Evolutionary conservation across 2,888 invertebrate genomes (phyloP).

Genomic region (Bombyx huttoni): DNA sequence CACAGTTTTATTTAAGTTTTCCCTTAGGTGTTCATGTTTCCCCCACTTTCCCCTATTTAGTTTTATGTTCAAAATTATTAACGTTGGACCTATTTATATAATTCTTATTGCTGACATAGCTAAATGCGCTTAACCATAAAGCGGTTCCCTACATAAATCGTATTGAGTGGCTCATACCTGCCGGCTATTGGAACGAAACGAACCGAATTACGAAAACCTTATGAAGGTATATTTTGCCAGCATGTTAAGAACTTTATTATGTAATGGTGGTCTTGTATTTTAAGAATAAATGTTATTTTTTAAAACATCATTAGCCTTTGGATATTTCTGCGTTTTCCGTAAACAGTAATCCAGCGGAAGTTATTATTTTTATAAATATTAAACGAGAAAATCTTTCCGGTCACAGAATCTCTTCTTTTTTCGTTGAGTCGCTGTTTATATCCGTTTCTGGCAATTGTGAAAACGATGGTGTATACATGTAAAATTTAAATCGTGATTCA

Average conservation of each 20-base stretch:
- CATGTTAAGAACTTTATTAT: neutral
- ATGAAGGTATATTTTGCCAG: constrained; percentile 10
- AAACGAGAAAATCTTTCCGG: neutral
- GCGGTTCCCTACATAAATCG: neutral
- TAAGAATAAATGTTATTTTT: no score
- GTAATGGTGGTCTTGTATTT: no score
- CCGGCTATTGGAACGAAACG: neutral
- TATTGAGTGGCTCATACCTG: neutral
- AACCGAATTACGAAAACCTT: neutral
- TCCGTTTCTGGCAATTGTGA: neutral
- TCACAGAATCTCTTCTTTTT: neutral
- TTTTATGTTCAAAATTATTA: no score
- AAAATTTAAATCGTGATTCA: neutral
- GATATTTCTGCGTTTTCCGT: neutral
- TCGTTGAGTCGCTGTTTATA: neutral
- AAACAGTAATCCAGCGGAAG: constrained; percentile 10
- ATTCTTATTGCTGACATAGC: no score
- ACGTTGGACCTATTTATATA: no score
- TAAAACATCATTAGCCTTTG: neutral
- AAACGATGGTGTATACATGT: neutral
- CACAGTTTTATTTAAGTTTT: no score
- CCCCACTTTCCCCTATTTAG: no score
- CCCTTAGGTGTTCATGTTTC: no score
- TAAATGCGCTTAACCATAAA: no score
- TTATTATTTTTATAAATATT: constrained; percentile 12